Evolutionary conservation across 2,113 vertebrate species (phyloP).

Genomic region (Danionella cerebrum): DNA sequence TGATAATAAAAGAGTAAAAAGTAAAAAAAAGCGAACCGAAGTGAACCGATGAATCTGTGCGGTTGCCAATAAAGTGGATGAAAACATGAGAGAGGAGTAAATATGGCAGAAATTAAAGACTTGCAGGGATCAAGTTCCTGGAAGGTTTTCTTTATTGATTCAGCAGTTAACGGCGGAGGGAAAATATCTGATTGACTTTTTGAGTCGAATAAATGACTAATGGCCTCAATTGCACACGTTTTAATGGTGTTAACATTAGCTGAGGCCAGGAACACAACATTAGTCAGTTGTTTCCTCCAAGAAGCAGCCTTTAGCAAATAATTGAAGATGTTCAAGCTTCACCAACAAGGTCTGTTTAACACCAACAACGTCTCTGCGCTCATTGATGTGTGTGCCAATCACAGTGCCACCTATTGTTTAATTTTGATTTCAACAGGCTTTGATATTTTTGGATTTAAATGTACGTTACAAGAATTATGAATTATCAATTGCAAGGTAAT

Average conservation of each 20-base stretch:
- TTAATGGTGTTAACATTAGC: constrained; percentile 4
- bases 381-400: no score
- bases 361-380: no score
- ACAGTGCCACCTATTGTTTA: no score
- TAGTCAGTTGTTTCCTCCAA: not conserved
- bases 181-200: not conserved
- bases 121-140: not conserved
- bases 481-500: no score
- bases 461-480: no score
- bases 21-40: no score
- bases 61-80: not conserved
- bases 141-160: not conserved
- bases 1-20: no score
- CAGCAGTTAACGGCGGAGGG: not conserved
- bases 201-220: constrained; percentile 6
- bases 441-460: no score
- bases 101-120: constrained; percentile 5
- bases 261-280: not conserved
- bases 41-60: no score
- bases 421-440: no score
- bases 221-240: not conserved
- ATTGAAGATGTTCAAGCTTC: not conserved
- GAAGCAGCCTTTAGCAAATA: not conserved
- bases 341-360: not conserved
- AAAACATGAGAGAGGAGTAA: not conserved